phyloP scores from a whole-genome alignment of 2,888 invertebrate species.

The Polyommatus icarus region DNA sequence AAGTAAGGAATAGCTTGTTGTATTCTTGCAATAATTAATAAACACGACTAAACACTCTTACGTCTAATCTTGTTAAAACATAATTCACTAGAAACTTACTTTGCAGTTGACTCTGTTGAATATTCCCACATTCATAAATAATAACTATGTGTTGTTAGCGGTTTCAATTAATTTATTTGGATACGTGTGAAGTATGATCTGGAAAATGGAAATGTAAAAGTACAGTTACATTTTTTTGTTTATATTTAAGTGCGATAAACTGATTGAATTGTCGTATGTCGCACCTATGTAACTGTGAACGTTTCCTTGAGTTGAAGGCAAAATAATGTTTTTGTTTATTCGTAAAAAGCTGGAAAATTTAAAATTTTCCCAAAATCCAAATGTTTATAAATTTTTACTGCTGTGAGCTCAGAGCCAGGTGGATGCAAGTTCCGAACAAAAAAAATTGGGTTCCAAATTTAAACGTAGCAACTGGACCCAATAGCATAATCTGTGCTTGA shows the following conservation, averaged over 20 bases:
- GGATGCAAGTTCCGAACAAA: too few relatives aligned
- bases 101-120: slow-evolving; percentile 90
- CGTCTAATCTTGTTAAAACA: neutral
- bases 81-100: slow-evolving; percentile 65
- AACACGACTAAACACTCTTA: neutral
- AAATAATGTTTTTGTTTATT: neutral
- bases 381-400: neutral
- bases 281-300: neutral
- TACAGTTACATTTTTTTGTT: neutral
- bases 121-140: slow-evolving; percentile 90
- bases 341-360: neutral
- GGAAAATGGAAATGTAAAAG: neutral
- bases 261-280: neutral
- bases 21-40: neutral
- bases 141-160: slow-evolving; percentile 58
- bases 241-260: neutral
- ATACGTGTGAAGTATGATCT: slow-evolving; percentile 12
- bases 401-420: too few relatives aligned
- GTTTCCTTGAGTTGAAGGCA: neutral
- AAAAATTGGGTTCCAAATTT: too few relatives aligned
- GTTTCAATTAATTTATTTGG: neutral
- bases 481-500: too few relatives aligned
- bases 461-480: too few relatives aligned
- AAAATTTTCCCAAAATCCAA: neutral
- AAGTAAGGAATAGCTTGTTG: neutral